phyloP scores from a whole-genome alignment of 2,888 invertebrate genomes.

The Biston betularia region DNA sequence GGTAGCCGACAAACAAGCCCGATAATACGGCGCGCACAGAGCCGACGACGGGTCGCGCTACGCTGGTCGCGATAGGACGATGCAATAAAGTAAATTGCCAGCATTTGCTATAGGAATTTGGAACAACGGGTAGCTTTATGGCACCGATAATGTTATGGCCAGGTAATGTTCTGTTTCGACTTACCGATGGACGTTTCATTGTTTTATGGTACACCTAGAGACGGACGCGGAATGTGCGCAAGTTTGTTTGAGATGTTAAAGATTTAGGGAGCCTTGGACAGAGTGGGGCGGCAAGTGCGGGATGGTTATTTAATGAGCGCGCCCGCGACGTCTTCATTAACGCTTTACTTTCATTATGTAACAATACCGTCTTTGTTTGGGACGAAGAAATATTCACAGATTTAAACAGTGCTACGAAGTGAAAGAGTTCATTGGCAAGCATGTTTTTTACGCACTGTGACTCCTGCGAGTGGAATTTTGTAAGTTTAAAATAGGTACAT shows the following conservation, averaged over 20 bases:
- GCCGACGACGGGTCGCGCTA: conserved; percentile 53
- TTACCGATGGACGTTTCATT: conserved; percentile 77
- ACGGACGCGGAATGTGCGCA: conserved; percentile 37
- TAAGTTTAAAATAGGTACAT: too few species aligned
- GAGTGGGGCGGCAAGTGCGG: conserved; percentile 32
- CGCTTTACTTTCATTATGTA: conserved; percentile 9
- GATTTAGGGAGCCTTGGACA: conserved; percentile 37
- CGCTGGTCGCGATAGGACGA: conserved; percentile 65
- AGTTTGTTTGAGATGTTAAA: conserved; percentile 42
- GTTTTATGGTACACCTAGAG: conserved; percentile 62
- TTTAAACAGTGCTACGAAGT: neutral
- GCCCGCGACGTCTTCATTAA: conserved; percentile 27
- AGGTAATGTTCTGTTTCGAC: conserved; percentile 80
- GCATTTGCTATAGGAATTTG: conserved; percentile 82
- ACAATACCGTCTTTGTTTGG: neutral
- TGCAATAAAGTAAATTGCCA: conserved; percentile 84
- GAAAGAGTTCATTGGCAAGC: neutral
- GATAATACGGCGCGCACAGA: conserved; percentile 22
- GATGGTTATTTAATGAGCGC: conserved; percentile 38
- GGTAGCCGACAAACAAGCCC: conserved; percentile 9
- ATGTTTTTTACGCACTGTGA: too few species aligned
- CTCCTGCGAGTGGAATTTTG: too few species aligned
- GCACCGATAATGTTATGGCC: conserved; percentile 83
- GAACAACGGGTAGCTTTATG: conserved; percentile 78
- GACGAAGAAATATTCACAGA: neutral